Evolutionary conservation across 2,797 vertebrate species (phyloP).

Genomic region (Crypturellus tataupa): DNA sequence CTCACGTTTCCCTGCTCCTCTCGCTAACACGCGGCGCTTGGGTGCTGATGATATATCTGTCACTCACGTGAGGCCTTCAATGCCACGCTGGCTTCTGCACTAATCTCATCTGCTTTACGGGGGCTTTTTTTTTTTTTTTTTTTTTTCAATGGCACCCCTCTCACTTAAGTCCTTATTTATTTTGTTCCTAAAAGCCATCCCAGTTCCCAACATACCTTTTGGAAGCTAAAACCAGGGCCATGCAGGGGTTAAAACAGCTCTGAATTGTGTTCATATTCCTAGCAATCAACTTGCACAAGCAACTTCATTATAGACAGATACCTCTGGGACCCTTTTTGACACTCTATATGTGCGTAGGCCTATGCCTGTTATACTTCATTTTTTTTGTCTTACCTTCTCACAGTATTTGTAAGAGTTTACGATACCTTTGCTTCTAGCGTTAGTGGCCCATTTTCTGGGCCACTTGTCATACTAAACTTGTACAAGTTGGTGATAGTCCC

Average conservation of each 20-base stretch:
- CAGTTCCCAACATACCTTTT: not conserved
- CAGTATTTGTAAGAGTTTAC: not conserved
- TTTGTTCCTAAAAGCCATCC: not conserved
- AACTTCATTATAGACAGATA: not conserved
- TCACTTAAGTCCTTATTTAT: not conserved
- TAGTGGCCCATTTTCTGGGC: not conserved
- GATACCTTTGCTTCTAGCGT: not conserved
- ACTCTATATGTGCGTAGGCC: not conserved
- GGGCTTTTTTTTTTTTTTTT: rapidly evolving
- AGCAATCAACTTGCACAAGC: not conserved
- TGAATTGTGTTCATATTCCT: not conserved
- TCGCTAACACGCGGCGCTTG: not conserved
- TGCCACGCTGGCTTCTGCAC: not conserved
- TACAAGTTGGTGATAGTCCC: not conserved
- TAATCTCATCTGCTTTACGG: not conserved
- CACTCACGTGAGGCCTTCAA: not conserved
- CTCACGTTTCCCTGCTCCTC: not conserved
- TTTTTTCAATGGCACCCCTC: not conserved
- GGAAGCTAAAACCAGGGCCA: not conserved
- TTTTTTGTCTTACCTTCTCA: not conserved
- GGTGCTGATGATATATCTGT: not conserved
- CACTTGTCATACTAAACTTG: not conserved
- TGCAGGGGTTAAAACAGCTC: not conserved
- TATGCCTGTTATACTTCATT: not conserved
- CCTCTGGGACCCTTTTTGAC: not conserved